Evolutionary conservation across 1,140 invertebrate genomes (phyloP), one percentile per base, ranked within the genome.

Genomic region (Saccostrea glomerata): DNA sequence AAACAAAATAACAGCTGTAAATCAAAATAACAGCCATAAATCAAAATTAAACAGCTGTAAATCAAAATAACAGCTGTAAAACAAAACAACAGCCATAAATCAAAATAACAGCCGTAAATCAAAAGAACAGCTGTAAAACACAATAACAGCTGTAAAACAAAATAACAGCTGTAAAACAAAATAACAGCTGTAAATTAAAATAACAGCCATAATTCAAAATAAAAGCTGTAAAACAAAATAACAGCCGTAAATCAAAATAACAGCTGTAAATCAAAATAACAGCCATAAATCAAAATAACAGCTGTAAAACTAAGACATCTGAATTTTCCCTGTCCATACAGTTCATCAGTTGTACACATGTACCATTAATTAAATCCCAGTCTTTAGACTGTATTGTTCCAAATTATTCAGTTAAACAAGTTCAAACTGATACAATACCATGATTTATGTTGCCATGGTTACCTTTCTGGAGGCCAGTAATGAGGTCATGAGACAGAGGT

Each of bases 401-500:
- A 47, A 47, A 47, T 7, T 47, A 47, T 47, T 47, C 47, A 47
- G 47, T 9, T 9, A 47, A 47, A 47, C 47, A 47, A 36, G 30
- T 36, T 36, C 30, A 36, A 47, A 47, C 47, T 47, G 47, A 47
- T 47, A 47, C 40, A 47, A 9, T 47, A 47, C 47, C 47, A 47
- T 47, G 47, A 47, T 47, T 47, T 6, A 47, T n/a, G 13, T n/a
- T 60, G 0, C 1, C 60, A 30, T 13, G 25, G 88, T 90, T 92
- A 96, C 96, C 93, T 95, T 94, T 90, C 92, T 90, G 56, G 95
- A 96, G 12, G 96, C 95, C 0, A 97, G 92, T 7, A 97, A 91
- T 1, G 97, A 96, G 4, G 96, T 95, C 3, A 97, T 93, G 17
- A 98, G 95, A 91, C 97, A 98, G 87, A 98, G 94, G 91, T 98